phyloP scores from a whole-genome alignment of 2,888 invertebrate species.

The Spicauda simplicius region DNA sequence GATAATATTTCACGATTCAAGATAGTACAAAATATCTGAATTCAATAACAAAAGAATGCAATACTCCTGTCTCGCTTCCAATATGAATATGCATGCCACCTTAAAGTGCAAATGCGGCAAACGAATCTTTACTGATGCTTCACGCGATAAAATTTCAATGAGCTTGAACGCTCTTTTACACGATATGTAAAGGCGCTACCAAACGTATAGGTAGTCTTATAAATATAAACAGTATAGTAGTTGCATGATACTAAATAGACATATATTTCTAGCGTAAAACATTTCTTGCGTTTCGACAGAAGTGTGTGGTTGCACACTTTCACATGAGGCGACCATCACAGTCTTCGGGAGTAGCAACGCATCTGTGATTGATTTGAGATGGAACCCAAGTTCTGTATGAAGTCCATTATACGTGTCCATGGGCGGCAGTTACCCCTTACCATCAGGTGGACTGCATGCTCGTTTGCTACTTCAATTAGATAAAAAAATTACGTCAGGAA shows the following conservation, averaged over 20 bases:
- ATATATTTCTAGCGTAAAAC: too few species aligned
- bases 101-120: slow-evolving; percentile 36
- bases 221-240: neutral
- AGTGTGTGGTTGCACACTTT: too few species aligned
- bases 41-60: slow-evolving; percentile 36
- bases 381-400: too few species aligned
- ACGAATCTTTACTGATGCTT: slow-evolving; percentile 38
- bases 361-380: too few species aligned
- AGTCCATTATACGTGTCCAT: too few species aligned
- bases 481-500: too few species aligned
- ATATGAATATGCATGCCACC: slow-evolving; percentile 36
- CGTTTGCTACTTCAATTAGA: too few species aligned
- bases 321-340: too few species aligned
- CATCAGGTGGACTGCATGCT: too few species aligned
- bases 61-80: slow-evolving; percentile 35
- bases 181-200: slow-evolving; percentile 29
- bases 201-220: slow-evolving; percentile 13
- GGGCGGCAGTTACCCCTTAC: too few species aligned
- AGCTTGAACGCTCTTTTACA: slow-evolving; percentile 35
- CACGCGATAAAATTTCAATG: slow-evolving; percentile 36
- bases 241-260: neutral
- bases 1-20: slow-evolving; percentile 29
- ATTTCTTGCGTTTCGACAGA: too few species aligned
- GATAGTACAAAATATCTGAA: slow-evolving; percentile 31
- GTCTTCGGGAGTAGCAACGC: too few species aligned